Percentiles rank a stretch among this genome's conserved stretches.
Evolutionary conservation across 2,113 vertebrate species (phyloP).

Genomic region (Bufo gargarizans): DNA sequence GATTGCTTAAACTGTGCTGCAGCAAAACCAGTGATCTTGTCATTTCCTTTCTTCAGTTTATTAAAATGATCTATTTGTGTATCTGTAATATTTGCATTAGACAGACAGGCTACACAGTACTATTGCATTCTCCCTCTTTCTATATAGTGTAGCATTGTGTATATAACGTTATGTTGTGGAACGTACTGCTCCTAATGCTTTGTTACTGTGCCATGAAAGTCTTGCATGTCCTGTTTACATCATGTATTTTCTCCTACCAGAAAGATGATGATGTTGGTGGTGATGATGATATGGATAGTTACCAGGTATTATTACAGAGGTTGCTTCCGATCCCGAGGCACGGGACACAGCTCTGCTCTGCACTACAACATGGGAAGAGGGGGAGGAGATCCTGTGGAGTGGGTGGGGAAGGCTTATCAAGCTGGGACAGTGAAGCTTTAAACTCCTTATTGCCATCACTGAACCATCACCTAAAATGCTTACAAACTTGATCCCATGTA

Average conservation of each 20-base stretch:
- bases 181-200: constrained; percentile 4
- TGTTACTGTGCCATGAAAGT: constrained; percentile 35
- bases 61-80: too few relatives aligned
- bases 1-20: background rate
- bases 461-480: constrained; percentile 61
- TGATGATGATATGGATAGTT: constrained; percentile 99
- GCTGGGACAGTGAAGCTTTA: constrained; percentile 60
- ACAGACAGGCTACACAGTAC: background rate
- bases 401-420: constrained; percentile 8
- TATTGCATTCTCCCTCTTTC: background rate
- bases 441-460: constrained; percentile 64
- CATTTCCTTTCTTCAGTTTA: too few relatives aligned
- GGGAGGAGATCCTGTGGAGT: constrained; percentile 42
- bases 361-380: constrained; percentile 66
- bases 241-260: constrained; percentile 93
- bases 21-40: too few relatives aligned
- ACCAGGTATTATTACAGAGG: constrained; percentile 91
- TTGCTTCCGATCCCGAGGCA: constrained; percentile 80
- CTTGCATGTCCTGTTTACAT: constrained; percentile 68
- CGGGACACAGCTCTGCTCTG: constrained; percentile 85
- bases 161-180: background rate
- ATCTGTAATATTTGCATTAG: background rate
- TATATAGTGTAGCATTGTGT: background rate
- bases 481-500: constrained; percentile 54
- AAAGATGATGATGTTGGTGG: constrained; percentile 86